phyloP scores from a whole-genome alignment of 2,113 vertebrate species.

The Dryoscopus gambensis region DNA sequence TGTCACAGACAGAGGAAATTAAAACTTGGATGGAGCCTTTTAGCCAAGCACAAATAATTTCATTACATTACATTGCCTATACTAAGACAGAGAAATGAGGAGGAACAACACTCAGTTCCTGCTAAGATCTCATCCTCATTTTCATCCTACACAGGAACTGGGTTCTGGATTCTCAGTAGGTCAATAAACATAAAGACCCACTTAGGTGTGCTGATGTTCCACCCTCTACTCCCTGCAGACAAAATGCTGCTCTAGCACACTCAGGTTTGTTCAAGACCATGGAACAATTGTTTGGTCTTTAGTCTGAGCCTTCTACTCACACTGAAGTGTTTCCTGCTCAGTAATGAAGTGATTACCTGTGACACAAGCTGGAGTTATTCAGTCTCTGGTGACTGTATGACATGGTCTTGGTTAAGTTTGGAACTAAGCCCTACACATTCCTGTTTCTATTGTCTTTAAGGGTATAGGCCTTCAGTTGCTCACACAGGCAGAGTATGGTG shows the following conservation, averaged over 20 bases:
- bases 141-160: not conserved
- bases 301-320: not conserved
- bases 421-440: not conserved
- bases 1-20: not conserved
- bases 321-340: not conserved
- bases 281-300: not conserved
- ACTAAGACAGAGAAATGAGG: not conserved
- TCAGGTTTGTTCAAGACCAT: not conserved
- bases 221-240: not conserved
- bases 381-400: not conserved
- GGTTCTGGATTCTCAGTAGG: not conserved
- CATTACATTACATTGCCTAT: not conserved
- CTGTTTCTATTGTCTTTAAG: not conserved
- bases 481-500: not conserved
- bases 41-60: not conserved
- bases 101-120: not conserved
- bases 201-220: not conserved
- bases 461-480: not conserved
- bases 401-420: not conserved
- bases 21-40: not conserved
- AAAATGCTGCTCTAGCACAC: not conserved
- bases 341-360: not conserved
- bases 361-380: not conserved
- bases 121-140: not conserved
- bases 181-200: not conserved